Evolutionary conservation across 1,140 invertebrate genomes (phyloP), one percentile per base, ranked within the genome.

Genomic region (Globodera rostochiensis): DNA sequence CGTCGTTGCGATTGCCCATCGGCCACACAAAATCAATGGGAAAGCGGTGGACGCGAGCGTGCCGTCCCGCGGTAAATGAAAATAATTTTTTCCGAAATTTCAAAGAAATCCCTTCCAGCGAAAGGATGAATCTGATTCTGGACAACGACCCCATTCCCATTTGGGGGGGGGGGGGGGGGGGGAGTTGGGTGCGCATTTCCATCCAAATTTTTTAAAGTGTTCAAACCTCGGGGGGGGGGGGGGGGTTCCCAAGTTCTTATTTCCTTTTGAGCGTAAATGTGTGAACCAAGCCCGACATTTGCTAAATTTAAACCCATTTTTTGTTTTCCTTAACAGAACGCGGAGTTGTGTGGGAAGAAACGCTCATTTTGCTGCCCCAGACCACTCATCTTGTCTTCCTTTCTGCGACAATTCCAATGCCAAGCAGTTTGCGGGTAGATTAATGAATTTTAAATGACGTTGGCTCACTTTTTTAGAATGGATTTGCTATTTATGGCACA

Each of bases 331-430:
- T n/a, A 82, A 76, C 76, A 91, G 96, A 98, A 91, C 92, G 98
- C 91, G 98, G 98, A 71, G 97, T 99, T 36, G 97, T 98, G 5
- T 99, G 98, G 98, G 97, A 98, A 92, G 98, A 99, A 92, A 98
- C 97, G 0, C 93, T 99, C 21, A 99, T 99, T 89, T 91, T 99
- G 21, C 90, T 99, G 46, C 97, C 97, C 1, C 95, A 98, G 89
- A 98, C 97, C 90, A 96, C 99, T 0, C 82, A 83, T 47, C 75
- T 71, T 91, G 98, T 99, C 6, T 99, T 99, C 90, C 92, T 99
- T 0, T 99, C 97, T 47, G 98, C 98, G 45, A 99, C 98, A 0
- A 99, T 99, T 88, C 98, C 98, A 99, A 99, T 91, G 97, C 97
- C 6, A 92, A 95, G 25, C 97, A 93, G 89, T 99, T 99, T 92